Base-by-base conservation (phyloP, 2,888 invertebrate species). In the Lepidocyrtinus sp. region DNA sequence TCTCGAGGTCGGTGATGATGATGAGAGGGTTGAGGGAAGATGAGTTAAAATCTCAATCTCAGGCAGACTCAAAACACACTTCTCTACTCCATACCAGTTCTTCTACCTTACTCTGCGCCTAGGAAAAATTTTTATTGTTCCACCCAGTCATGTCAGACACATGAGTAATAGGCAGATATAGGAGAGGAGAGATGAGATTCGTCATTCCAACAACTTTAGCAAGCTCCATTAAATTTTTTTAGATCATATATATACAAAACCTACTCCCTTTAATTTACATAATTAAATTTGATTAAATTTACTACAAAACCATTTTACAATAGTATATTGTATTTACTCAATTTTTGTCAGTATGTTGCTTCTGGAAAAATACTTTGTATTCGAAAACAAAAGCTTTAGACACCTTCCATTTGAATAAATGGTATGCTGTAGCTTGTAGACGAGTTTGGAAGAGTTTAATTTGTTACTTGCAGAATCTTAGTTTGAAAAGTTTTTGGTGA, bases 1-100 rank as follows among this genome's bases (percentile, higher is more conserved):
- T 79, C 64, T 69, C 74, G 79, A 79, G 74, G 79, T 74, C 70
- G 74, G 64, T 79, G 74, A 73, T 75, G 73, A 73, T 72, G 74
- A 27, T 75, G 75, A 68, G 68, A 45, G 68, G 71, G 77, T 72
- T 79, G 73, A 79, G 74, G 79, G 77, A 79, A 79, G 79, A 79
- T 74, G 79, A 74, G 74, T 15, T 59, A 25, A 61, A 72, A 72
- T 77, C 77, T 63, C n/a, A n/a, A n/a, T n/a, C 77, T 68, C 74
- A 70, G 62, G 46, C 78, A 78, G 77, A 36, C 71, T 63, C 24
- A 71, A 70, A 46, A 62, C 68, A 68, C 46, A 68, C 74, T 74
- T 63, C 74, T 22, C 61, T 68, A 62, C 75, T 75, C n/a, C n/a
- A n/a, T n/a, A n/a, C n/a, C n/a, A n/a, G n/a, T n/a, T 45, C 75